Base-by-base conservation (phyloP, 1,140 invertebrate genomes). In the Trichoplusia ni region DNA sequence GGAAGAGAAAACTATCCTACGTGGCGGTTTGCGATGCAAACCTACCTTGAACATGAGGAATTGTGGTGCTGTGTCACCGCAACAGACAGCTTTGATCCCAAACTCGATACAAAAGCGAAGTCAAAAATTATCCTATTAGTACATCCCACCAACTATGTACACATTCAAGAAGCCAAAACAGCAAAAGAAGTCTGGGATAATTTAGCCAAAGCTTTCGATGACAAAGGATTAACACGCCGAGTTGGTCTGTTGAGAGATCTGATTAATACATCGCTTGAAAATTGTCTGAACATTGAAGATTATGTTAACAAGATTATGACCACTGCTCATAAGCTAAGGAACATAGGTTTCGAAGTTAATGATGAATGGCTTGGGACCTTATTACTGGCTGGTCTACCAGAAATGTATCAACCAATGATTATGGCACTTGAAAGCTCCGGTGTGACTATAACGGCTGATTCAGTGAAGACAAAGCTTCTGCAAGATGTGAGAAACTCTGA, bases 341-440 rank as follows among this genome's bases (percentile, higher is more conserved):
- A 69, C 18, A 75, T 82, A 9, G 62, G 61, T 11, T 75, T 83
- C 33, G n/a, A 29, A 9, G 61, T 73, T 70, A 37, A 78, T 75
- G 62, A 81, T 64, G 79, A 71, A 16, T 61, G 61, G 61, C 16
- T 86, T 5, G 83, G 84, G 9, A 81, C 79, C 1, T 40, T 86
- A 13, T 47, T 89, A 27, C 65, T 89, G 5, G 74, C 79, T n/a
- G 83, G 84, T 8, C 61, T 86, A 62, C 80, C 81, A 0, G 76
- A 82, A 5, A 19, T 77, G 6, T 88, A 79, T 64, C 31, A 69
- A 60, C 79, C 84, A 5, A 85, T 87, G 79, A 84, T 87, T 2
- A 86, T 89, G 77, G 79, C 63, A 4, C 53, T 84, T 5, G 82
- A 86, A 67, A 70, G 71, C 54, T 78, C 73, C 0, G 77, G 74